A percentile compares a stretch with the other conserved stretches of the same genome.
These are phyloP conservation scores for Geodia barretti DNA, from an alignment of 37 sponge, comb jelly and placozoan species.

Conservation along the genomic window DNA sequence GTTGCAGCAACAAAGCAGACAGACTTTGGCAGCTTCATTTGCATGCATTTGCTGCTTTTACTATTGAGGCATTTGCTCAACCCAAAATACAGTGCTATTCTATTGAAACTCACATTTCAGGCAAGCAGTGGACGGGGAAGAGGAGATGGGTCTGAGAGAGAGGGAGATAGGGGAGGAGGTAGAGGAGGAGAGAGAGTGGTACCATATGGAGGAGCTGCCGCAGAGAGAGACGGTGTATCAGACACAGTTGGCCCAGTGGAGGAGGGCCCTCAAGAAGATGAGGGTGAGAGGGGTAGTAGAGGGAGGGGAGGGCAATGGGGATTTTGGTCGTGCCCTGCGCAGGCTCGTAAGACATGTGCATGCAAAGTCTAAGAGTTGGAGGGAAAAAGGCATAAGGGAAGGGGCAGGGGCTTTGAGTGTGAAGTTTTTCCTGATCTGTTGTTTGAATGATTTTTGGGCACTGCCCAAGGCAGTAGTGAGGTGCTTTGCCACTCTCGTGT, in stretches of 20 bases:
- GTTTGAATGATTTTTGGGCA: too few species aligned
- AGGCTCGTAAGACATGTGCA: not conserved
- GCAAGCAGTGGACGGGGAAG: constrained; percentile 13
- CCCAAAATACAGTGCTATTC: too few species aligned
- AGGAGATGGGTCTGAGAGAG: constrained; percentile 49
- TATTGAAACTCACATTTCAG: too few species aligned
- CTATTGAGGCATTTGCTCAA: too few species aligned
- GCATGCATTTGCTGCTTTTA: too few species aligned
- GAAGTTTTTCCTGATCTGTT: too few species aligned
- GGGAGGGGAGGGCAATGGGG: not conserved
- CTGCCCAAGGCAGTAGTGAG: too few species aligned
- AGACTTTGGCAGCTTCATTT: too few species aligned
- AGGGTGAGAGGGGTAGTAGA: constrained; percentile 22
- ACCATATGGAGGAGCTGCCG: not conserved
- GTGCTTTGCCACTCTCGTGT: too few species aligned
- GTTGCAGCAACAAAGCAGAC: too few species aligned
- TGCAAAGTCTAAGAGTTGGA: not conserved
- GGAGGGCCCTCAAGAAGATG: constrained; percentile 54
- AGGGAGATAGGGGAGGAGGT: constrained; percentile 67
- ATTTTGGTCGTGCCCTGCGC: not conserved
- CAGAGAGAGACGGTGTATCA: constrained; percentile 24
- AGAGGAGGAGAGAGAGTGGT: constrained; percentile 41
- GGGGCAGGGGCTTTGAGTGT: not conserved
- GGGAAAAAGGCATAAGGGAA: not conserved
- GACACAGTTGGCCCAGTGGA: constrained; percentile 59